Base-by-base conservation (phyloP, 2,113 vertebrate species). In the Megalops atlanticus region DNA sequence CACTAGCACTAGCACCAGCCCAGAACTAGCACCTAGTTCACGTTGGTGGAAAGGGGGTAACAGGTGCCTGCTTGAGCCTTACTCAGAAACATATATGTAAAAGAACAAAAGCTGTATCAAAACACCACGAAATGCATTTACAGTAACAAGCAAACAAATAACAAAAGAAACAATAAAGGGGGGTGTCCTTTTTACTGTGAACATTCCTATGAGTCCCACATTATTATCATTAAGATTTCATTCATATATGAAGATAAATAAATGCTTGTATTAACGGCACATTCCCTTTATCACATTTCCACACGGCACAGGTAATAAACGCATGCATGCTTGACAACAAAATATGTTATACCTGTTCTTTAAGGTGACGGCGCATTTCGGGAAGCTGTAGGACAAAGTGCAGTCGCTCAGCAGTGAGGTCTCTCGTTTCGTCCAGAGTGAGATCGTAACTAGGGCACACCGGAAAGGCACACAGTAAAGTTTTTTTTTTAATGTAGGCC, bases 391-490 rank as follows among this genome's bases (percentile, higher is more conserved):
- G 31, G 64, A 85, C 31, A 84, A 88, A 92, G 54, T 80, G 85
- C 47, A 89, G 75, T 79, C 91, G 92, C 43, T 92, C 88, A 79
- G 78, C 82, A 0, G 91, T 91, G 70, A 94, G 84, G 69, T 90
- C 88, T 83, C 92, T 90, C 35, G 77, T 89, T 77, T 94, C 87
- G 52, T 91, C 89, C 85, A 94, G 81, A 73, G 39, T 89, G 74
- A 92, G 87, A 54, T 88, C 89, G 68, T 87, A 93, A 76, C 92
- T 94, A 72, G 15, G 76, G 38, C 64, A 81, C 1, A 70, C 40
- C 1, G 36, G 8, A 33, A 0, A 71, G 15, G 40, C 6, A 33
- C 11, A 72, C 45, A 68, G 24, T 31, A 12, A 58, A 77, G 31
- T 1, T 7, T 38, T 71, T 38, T 36, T 33, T 12, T 4, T 36